Evolutionary conservation across 2,797 vertebrate species (phyloP).

Genomic region (Poeciliopsis gracilis): DNA sequence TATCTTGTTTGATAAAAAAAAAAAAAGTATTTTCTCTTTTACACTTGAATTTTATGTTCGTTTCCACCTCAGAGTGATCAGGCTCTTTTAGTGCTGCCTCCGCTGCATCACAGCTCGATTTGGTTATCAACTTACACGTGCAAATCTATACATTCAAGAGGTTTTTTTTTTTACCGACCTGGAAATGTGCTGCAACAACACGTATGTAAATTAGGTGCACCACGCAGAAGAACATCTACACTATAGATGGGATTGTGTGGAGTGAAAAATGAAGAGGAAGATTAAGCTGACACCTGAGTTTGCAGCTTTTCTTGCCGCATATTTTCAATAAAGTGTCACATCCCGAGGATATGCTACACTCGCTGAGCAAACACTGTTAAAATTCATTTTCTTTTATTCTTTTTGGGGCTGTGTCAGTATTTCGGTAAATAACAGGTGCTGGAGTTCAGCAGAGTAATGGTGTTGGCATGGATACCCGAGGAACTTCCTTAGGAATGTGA

Average conservation of each 20-base stretch:
- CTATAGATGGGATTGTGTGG: constrained; percentile 27
- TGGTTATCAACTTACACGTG: constrained; percentile 44
- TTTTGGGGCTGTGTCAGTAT: background rate
- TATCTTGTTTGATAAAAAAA: constrained; percentile 33
- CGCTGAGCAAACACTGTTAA: constrained; percentile 7
- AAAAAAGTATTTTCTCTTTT: constrained; percentile 22
- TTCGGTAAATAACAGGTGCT: constrained; percentile 1
- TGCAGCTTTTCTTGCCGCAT: constrained; percentile 18
- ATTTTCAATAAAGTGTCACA: constrained; percentile 26
- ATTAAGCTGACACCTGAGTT: constrained; percentile 29
- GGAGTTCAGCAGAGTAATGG: constrained; percentile 1
- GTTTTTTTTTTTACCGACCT: constrained; percentile 46
- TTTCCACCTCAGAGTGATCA: constrained; percentile 39
- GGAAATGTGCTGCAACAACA: constrained; percentile 32
- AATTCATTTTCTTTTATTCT: constrained; percentile 4
- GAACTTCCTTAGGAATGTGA: background rate
- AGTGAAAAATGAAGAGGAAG: constrained; percentile 40
- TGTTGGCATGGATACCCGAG: background rate
- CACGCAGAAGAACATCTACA: constrained; percentile 20
- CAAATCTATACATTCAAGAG: constrained; percentile 18
- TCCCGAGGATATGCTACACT: constrained; percentile 28
- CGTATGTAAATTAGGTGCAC: constrained; percentile 24
- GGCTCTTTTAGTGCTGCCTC: constrained; percentile 21
- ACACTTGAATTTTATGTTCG: background rate
- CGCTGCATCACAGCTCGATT: constrained; percentile 37